phyloP scores from a whole-genome alignment of 35 echinoderm and acorn worm species.

The Lytechinus pictus region DNA sequence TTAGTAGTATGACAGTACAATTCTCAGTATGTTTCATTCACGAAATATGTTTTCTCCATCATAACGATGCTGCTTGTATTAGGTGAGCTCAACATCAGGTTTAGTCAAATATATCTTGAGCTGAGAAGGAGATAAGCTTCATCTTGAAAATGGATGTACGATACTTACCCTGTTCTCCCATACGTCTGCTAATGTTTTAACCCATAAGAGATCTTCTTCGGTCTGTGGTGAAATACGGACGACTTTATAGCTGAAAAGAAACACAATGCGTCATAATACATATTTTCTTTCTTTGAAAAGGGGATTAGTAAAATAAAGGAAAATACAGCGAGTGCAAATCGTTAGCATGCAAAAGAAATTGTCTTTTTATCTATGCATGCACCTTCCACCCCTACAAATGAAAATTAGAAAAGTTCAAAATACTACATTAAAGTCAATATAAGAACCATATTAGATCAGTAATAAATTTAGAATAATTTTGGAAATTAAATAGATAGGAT shows the following conservation, averaged over 20 bases:
- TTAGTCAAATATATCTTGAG: not conserved
- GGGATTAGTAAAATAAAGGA: not conserved
- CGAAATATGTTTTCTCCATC: not conserved
- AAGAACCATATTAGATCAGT: too few species aligned
- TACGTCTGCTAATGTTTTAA: conserved; percentile 10
- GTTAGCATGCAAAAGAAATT: too few species aligned
- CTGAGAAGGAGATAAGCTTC: too few species aligned
- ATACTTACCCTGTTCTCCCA: conserved; percentile 36
- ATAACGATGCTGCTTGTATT: not conserved
- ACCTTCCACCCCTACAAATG: too few species aligned
- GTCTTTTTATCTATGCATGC: too few species aligned
- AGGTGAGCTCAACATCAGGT: not conserved
- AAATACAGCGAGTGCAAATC: too few species aligned
- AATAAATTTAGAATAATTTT: too few species aligned
- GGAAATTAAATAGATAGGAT: too few species aligned
- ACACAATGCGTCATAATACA: not conserved
- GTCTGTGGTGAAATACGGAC: conserved; percentile 8
- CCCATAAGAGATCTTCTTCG: not conserved
- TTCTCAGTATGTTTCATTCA: too few species aligned
- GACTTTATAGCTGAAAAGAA: conserved; percentile 47
- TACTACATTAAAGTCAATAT: too few species aligned
- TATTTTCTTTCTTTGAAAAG: not conserved
- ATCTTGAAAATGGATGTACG: not conserved
- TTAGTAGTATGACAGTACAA: too few species aligned
- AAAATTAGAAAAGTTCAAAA: too few species aligned